Conservation (phyloP, 2,888 invertebrate species). For the Conops quadrifasciatus region DNA sequence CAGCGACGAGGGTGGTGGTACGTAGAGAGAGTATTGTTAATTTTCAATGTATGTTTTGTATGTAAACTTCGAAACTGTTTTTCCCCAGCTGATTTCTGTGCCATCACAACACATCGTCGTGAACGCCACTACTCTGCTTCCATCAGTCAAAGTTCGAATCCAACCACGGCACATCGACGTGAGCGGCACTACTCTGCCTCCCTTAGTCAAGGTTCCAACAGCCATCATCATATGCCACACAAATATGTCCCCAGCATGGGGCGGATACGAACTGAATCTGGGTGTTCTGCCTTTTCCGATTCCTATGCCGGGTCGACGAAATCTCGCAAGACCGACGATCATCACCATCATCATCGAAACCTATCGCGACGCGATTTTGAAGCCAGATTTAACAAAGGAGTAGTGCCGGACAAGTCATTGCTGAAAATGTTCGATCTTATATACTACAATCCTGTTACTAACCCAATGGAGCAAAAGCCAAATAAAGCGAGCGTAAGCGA, state of each 20-base stretch:
- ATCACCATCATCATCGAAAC: conserved; percentile 67
- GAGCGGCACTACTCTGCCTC: conserved; percentile 57
- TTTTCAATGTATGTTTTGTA: not conserved
- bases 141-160: conserved; percentile 43
- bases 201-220: conserved; percentile 31
- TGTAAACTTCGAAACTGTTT: not conserved
- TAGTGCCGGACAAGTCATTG: conserved; percentile 70
- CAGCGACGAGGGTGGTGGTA: conserved; percentile 32
- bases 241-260: conserved; percentile 54
- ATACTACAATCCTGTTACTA: conserved; percentile 85
- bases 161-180: conserved; percentile 50
- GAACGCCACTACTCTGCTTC: not conserved
- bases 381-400: conserved; percentile 55
- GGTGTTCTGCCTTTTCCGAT: conserved; percentile 62
- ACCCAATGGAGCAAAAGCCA: conserved; percentile 73
- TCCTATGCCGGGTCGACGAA: conserved; percentile 47
- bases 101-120: not conserved
- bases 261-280: conserved; percentile 63
- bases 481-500: conserved; percentile 46
- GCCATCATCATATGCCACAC: conserved; percentile 48
- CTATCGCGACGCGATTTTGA: conserved; percentile 58
- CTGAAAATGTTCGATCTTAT: conserved; percentile 93
- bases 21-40: not conserved
- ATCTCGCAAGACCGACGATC: conserved; percentile 65
- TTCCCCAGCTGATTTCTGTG: conserved; percentile 1